These are phyloP conservation scores for Anguilla obscura DNA, from an alignment of 2,797 vertebrate species.

Conservation along the genomic window DNA sequence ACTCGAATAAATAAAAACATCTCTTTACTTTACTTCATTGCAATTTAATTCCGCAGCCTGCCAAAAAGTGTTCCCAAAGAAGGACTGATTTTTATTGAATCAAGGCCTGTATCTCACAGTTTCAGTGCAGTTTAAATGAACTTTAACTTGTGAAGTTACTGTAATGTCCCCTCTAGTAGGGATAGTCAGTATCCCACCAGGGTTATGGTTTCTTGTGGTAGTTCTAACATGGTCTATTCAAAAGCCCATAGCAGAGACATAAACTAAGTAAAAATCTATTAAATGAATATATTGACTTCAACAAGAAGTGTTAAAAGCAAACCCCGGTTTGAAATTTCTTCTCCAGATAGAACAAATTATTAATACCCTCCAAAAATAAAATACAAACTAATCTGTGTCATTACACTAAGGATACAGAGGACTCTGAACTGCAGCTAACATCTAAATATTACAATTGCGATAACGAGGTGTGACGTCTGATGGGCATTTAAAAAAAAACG, in stretches of 20 bases:
- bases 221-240: not conserved
- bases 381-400: conserved; percentile 75
- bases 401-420: conserved; percentile 67
- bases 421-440: conserved; percentile 90
- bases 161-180: not conserved
- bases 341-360: conserved; percentile 80
- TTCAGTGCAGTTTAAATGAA: not conserved
- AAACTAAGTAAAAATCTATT: not conserved
- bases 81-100: not conserved
- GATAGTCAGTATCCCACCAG: not conserved
- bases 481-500: conserved; percentile 99
- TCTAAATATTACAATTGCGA: conserved; percentile 98
- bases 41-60: not conserved
- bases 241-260: not conserved
- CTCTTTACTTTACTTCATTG: not conserved
- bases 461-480: conserved; percentile 97
- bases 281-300: conserved; percentile 74
- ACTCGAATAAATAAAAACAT: not conserved
- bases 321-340: conserved; percentile 75
- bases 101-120: not conserved
- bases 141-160: not conserved
- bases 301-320: not conserved
- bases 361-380: conserved; percentile 73
- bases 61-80: not conserved
- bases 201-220: not conserved